Percentiles rank a stretch among this genome's conserved stretches.
These are phyloP conservation scores for Ormia ochracea DNA, from an alignment of 2,888 invertebrate species.

Conservation along the genomic window DNA sequence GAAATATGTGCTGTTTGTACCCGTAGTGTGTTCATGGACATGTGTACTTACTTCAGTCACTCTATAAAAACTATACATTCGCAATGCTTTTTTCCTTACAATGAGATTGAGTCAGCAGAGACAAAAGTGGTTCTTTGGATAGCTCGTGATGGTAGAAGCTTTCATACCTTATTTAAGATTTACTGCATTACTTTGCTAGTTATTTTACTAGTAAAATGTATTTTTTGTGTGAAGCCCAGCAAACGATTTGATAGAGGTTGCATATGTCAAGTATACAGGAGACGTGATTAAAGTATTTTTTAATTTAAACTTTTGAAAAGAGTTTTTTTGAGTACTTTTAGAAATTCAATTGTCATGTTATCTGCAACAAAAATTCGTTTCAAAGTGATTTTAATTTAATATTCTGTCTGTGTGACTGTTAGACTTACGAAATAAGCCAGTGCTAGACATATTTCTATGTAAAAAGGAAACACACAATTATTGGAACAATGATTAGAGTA, in stretches of 20 bases:
- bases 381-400: too few relatives aligned
- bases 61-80: too few relatives aligned
- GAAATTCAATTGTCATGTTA: too few relatives aligned
- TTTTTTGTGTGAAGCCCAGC: conserved; percentile 1
- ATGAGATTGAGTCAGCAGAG: conserved; percentile 19
- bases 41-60: neutral
- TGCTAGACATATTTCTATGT: too few relatives aligned
- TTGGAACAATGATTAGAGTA: too few relatives aligned
- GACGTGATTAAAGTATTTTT: neutral
- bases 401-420: too few relatives aligned
- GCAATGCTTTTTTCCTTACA: neutral
- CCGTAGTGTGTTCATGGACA: conserved; percentile 45
- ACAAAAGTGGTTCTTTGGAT: conserved; percentile 9
- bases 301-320: neutral
- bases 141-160: conserved; percentile 20
- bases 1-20: too few relatives aligned
- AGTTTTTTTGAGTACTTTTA: too few relatives aligned
- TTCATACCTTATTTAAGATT: conserved; percentile 41
- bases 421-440: too few relatives aligned
- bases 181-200: conserved; percentile 44
- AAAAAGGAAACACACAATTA: too few relatives aligned
- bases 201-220: conserved; percentile 30
- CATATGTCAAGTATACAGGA: neutral
- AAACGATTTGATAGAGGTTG: neutral
- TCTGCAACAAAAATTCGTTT: too few relatives aligned